phyloP scores from a whole-genome alignment of 2,888 invertebrate species.

The Amblyjoppa proteus region DNA sequence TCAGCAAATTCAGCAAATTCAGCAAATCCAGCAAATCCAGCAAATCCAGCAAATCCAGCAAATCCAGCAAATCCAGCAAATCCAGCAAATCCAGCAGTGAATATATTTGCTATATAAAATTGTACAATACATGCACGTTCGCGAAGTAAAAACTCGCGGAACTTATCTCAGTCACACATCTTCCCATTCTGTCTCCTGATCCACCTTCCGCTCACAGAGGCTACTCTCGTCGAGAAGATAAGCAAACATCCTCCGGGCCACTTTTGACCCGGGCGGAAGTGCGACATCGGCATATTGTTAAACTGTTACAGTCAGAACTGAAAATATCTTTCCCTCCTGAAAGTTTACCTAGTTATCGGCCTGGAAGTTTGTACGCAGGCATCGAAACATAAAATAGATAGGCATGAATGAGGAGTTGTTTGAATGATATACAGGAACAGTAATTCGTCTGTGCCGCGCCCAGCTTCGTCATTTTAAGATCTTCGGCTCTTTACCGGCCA shows the following conservation, averaged over 20 bases:
- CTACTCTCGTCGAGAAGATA: conserved; percentile 44
- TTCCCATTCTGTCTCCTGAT: conserved; percentile 10
- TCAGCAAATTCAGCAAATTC: too few species aligned
- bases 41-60: too few species aligned
- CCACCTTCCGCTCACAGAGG: conserved; percentile 44
- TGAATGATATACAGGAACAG: neutral
- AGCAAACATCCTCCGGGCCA: conserved; percentile 61
- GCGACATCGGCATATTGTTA: conserved; percentile 4
- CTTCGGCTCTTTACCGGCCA: neutral
- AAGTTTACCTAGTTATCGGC: too few species aligned
- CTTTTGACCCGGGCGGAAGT: conserved; percentile 52
- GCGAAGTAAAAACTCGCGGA: conserved; percentile 26
- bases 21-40: too few species aligned
- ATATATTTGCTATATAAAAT: neutral
- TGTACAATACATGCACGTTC: conserved; percentile 16
- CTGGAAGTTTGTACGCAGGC: too few species aligned
- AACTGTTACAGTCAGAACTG: neutral
- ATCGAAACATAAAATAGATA: too few species aligned
- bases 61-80: neutral
- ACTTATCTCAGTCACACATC: conserved; percentile 8
- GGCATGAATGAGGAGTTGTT: neutral
- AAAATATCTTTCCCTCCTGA: neutral
- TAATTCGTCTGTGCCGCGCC: neutral
- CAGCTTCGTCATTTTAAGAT: neutral
- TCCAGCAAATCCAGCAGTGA: neutral